Evolutionary conservation across 2,113 vertebrate species (phyloP).

Genomic region (Lamprologus tigripictilis): DNA sequence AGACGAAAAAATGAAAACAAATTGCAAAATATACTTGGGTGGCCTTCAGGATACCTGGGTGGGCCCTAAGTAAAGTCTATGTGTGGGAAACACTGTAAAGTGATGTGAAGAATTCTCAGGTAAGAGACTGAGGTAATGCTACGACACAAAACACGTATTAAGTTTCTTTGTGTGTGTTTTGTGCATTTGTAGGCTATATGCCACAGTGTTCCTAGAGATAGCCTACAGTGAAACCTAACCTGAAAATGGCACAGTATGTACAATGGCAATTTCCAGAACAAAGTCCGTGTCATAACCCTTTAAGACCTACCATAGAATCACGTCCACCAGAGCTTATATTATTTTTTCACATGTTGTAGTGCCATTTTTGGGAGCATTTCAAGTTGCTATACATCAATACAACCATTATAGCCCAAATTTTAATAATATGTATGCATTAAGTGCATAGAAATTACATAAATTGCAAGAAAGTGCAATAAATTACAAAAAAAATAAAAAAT

Average conservation of each 20-base stretch:
- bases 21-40: neutral
- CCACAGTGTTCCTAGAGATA: neutral
- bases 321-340: rapidly evolving
- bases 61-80: neutral
- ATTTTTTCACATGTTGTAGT: rapidly evolving
- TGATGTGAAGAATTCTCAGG: neutral
- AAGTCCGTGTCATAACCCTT: neutral
- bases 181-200: neutral
- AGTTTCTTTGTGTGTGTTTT: neutral
- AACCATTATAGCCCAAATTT: rapidly evolving
- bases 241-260: neutral
- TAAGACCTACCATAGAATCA: no score
- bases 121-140: neutral
- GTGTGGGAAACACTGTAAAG: neutral
- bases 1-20: neutral
- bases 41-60: neutral
- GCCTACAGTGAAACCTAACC: neutral
- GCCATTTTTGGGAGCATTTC: no score
- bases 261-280: neutral
- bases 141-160: neutral
- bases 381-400: no score
- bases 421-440: no score
- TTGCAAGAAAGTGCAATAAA: no score
- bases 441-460: no score
- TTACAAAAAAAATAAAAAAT: no score